Evolutionary conservation across 2,888 invertebrate species (phyloP), one percentile per base, ranked within the genome.

Genomic region (Chydorus sphaericus): DNA sequence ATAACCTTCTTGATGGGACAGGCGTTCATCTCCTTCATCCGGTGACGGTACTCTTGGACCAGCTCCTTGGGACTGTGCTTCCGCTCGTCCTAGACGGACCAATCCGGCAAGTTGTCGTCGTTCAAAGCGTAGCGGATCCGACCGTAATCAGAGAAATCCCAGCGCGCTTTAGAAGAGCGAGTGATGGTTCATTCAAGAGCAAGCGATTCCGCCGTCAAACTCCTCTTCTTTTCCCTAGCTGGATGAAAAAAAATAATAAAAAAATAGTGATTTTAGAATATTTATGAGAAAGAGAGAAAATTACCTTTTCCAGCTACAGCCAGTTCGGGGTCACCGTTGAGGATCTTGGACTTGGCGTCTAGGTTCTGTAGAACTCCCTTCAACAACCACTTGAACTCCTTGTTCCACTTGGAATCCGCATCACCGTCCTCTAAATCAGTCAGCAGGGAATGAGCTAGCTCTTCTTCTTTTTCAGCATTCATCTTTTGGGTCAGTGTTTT

Each of bases 1-100:
- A 93, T 80, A 0, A 98, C 88, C 72, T 97, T 98, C 74, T 97
- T 98, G 60, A 97, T 93, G 14, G 98, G 93, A 59, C 93, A 77
- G 0, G 85, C 86, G 71, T 98, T 91, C 37, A 98, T 80, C 62
- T 92, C 94, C 62, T 70, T 71, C 10, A 56, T 23, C 2, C 84
- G 84, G 54, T 73, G 67, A 62, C 83, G 82, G 69, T 96, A 96
- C 65, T 92, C 87, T 38, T 85, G 80, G 0, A 87, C 80, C 55
- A 88, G 74, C 70, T 84, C 85, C 71, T 85, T 83, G 5, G 92
- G 79, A 83, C 88, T 89, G 66, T 96, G 92, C 67, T 85, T 83
- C 60, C 82, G 79, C 70, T 99, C 98, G 64, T 99, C 97, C 58
- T 88, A 81, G 0, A 80, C 77, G 71, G 99, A 99, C 98, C 98